Base-by-base conservation (phyloP, 2,113 vertebrate species). In the Diglossa brunneiventris region DNA sequence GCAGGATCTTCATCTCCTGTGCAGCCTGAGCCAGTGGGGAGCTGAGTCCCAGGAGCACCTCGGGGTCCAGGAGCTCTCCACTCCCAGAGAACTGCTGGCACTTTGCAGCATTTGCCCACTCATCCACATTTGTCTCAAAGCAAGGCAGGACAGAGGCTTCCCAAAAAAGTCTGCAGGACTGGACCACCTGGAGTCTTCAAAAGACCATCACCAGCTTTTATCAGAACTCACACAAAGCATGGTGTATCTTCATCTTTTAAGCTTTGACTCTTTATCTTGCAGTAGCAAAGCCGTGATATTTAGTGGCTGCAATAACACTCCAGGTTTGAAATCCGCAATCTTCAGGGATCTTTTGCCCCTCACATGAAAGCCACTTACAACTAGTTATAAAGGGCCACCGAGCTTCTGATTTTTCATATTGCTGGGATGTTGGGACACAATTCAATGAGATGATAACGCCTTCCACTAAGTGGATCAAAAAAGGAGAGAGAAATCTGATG, bases 31-130 rank as follows among this genome's bases (percentile, higher is more conserved):
- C 62, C 0, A 0, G 37, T 27, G 83, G 28, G 20, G 44, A 79
- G 26, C 77, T 3, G 5, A 35, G 47, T 46, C 41, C 41, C 58
- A 23, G 17, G 0, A 4, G 17, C 4, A 17, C 18, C 11, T 18
- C 0, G 0, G n/a, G 8, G 16, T 63, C n/a, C 1, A 0, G 73
- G 49, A 75, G 35, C 53, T 73, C 53, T 64, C 49, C 2, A 22
- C 61, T 87, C 74, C 7, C 53, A 35, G 46, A 1, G 1, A 68
- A 19, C 35, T 41, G 27, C 33, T 0, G 10, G 16, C 4, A 9
- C 24, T 66, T 11, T 3, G 28, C 70, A 55, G 46, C 21, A 62
- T 69, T 89, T 75, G 10, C n/a, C 14, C n/a, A 8, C 78, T 73
- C 70, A 41, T 49, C 3, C 0, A 39, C 11, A 46, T 56, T 52